Percentiles rank a stretch among this genome's conserved stretches.
These are phyloP conservation scores for Tinea trinotella DNA, from an alignment of 2,888 invertebrate genomes.

Conservation along the genomic window DNA sequence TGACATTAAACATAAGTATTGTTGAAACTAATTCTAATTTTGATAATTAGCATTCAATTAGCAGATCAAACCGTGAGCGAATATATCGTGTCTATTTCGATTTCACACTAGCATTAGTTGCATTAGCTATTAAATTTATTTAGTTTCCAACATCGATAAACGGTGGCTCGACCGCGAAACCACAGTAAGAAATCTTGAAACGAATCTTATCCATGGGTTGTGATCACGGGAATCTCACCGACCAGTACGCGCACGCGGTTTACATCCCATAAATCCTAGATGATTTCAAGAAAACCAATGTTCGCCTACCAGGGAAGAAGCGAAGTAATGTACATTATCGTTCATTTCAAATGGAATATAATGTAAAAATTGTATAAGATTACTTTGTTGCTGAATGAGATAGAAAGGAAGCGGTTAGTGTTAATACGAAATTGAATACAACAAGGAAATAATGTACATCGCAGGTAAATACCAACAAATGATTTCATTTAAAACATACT, in stretches of 20 bases:
- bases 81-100: not conserved
- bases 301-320: slow-evolving; percentile 29
- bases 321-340: slow-evolving; percentile 1
- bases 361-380: not conserved
- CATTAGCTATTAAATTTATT: slow-evolving; percentile 58
- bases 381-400: not conserved
- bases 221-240: slow-evolving; percentile 57
- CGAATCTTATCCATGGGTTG: slow-evolving; percentile 56
- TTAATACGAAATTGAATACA: not conserved
- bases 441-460: slow-evolving; percentile 1
- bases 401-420: not conserved
- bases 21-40: too few species aligned
- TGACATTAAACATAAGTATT: too few species aligned
- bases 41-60: too few species aligned
- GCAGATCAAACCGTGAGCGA: too few species aligned
- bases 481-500: too few species aligned
- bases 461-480: too few species aligned
- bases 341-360: not conserved
- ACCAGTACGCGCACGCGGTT: slow-evolving; percentile 39
- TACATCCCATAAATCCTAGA: slow-evolving; percentile 52
- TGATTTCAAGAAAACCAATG: slow-evolving; percentile 67
- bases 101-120: not conserved
- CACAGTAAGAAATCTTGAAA: slow-evolving; percentile 55
- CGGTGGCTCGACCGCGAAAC: slow-evolving; percentile 60
- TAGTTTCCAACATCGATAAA: slow-evolving; percentile 54